A percentile compares a stretch with the other conserved stretches of the same genome.
Conservation (phyloP, 2,888 invertebrate genomes). For the Perizoma affinitatum region DNA sequence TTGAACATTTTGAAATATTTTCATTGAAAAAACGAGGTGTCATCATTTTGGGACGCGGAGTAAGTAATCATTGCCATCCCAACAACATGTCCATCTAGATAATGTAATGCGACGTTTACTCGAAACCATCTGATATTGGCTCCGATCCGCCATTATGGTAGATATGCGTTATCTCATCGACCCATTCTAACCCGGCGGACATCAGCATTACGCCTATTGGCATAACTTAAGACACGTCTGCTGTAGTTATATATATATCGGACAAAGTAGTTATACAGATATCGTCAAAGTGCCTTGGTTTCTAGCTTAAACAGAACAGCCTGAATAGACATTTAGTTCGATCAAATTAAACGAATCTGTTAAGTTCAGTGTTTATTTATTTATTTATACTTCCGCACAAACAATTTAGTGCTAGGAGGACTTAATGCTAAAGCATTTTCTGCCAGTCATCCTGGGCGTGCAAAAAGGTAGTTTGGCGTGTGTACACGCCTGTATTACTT, state of each 20-base stretch:
- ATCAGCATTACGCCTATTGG: slow-evolving; percentile 45
- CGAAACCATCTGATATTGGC: slow-evolving; percentile 21
- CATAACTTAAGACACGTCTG: slow-evolving; percentile 50
- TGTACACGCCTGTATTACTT: too few relatives aligned
- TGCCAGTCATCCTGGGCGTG: too few relatives aligned
- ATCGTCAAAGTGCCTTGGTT: slow-evolving; percentile 64
- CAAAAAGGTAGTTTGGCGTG: too few relatives aligned
- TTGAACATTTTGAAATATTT: too few relatives aligned
- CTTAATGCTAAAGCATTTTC: too few relatives aligned
- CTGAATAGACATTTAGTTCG: background rate
- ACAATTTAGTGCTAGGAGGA: too few relatives aligned
- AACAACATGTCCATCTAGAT: background rate
- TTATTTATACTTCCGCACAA: too few relatives aligned
- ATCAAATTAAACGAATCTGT: background rate
- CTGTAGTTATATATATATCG: slow-evolving; percentile 49
- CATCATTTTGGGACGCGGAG: too few relatives aligned
- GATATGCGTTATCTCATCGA: slow-evolving; percentile 34
- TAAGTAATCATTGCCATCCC: too few relatives aligned
- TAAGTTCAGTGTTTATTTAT: too few relatives aligned
- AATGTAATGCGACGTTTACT: slow-evolving; percentile 11
- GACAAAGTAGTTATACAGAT: too few relatives aligned
- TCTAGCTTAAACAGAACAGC: slow-evolving; percentile 15
- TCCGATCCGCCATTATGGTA: slow-evolving; percentile 22
- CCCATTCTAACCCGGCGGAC: slow-evolving; percentile 39
- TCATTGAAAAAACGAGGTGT: too few relatives aligned